phyloP scores from a whole-genome alignment of 2,888 invertebrate genomes.

The Drosophila buzzatii region DNA sequence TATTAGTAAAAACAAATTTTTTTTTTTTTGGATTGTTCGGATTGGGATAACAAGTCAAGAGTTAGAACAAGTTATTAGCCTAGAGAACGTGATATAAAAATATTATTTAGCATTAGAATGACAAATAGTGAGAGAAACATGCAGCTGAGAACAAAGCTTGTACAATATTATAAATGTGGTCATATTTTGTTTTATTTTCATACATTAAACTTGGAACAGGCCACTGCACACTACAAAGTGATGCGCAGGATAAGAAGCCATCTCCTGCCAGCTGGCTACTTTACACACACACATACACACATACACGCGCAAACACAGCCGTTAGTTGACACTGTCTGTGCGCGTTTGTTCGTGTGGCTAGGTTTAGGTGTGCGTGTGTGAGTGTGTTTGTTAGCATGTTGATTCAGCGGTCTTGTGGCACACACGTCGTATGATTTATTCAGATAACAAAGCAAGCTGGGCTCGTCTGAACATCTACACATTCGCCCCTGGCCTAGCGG shows the following conservation, averaged over 20 bases:
- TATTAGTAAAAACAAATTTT: too few relatives aligned
- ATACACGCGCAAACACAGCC: conserved; percentile 18
- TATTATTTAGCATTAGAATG: neutral
- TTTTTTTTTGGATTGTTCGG: too few relatives aligned
- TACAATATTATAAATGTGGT: neutral
- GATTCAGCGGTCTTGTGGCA: conserved; percentile 62
- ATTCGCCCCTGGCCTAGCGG: conserved; percentile 10
- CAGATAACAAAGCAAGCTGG: conserved; percentile 55
- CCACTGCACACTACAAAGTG: conserved; percentile 48
- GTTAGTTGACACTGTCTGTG: conserved; percentile 29
- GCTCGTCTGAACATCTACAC: neutral
- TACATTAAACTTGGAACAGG: conserved; percentile 31
- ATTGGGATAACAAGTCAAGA: neutral
- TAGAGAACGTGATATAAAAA: neutral
- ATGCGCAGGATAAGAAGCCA: conserved; percentile 58
- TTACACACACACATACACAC: conserved; percentile 27
- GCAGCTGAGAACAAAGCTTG: neutral
- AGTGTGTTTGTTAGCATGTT: conserved; percentile 40
- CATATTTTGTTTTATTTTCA: neutral
- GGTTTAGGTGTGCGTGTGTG: neutral
- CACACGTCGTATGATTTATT: conserved; percentile 74
- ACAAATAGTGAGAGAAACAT: neutral
- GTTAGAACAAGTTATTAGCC: too few relatives aligned
- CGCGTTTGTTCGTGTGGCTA: conserved; percentile 14
- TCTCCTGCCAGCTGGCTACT: conserved; percentile 39